A percentile compares a stretch with the other conserved stretches of the same genome.
These are phyloP conservation scores for Chalcis sispes DNA, from an alignment of 2,888 invertebrate species.

Conservation along the genomic window DNA sequence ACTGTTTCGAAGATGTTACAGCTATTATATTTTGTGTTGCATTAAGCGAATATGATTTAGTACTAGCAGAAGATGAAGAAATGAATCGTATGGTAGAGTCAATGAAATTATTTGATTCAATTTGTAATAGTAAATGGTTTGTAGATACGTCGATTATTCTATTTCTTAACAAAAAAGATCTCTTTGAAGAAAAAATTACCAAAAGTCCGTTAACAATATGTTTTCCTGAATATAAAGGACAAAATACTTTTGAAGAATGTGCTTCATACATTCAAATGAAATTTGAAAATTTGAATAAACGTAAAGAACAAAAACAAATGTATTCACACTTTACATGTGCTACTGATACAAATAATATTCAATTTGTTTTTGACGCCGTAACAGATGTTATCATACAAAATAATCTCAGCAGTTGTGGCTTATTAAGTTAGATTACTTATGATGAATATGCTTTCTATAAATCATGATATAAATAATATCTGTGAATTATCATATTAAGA, in stretches of 20 bases:
- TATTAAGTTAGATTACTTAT: constrained; percentile 74
- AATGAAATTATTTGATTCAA: constrained; percentile 93
- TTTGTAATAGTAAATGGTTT: constrained; percentile 96
- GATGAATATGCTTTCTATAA: constrained; percentile 12
- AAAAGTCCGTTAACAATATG: constrained; percentile 90
- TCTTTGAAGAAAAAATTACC: constrained; percentile 92
- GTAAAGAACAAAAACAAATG: constrained; percentile 92
- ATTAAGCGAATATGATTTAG: constrained; percentile 90
- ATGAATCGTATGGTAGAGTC: constrained; percentile 96
- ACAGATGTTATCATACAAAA: constrained; percentile 95
- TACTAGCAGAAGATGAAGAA: constrained; percentile 89
- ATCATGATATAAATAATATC: constrained; percentile 15
- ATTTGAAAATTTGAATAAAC: constrained; percentile 93
- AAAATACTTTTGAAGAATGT: constrained; percentile 90
- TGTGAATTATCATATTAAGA: constrained; percentile 2
- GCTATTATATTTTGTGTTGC: constrained; percentile 95
- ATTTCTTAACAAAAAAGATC: constrained; percentile 93
- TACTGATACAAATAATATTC: constrained; percentile 92
- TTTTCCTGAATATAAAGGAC: constrained; percentile 91
- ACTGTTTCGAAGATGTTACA: constrained; percentile 94
- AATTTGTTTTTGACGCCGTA: constrained; percentile 93
- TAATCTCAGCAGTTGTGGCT: constrained; percentile 90
- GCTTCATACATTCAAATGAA: constrained; percentile 91
- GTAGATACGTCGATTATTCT: constrained; percentile 93
- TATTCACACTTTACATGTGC: constrained; percentile 95